Base-by-base conservation (phyloP, 2,113 vertebrate genomes). In the Semnornis frantzii region DNA sequence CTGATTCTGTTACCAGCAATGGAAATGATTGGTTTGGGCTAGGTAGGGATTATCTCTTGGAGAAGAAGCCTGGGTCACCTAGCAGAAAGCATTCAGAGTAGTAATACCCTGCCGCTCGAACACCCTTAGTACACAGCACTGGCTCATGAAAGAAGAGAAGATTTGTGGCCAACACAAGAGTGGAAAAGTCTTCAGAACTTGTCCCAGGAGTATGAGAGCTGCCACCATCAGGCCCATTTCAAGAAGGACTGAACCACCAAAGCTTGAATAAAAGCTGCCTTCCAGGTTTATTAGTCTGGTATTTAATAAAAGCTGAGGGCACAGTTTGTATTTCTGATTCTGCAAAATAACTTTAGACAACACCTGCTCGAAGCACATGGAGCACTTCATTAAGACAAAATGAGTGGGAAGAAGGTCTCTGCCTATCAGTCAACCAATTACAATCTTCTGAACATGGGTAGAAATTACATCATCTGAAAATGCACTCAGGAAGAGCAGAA, bases 101-200 rank as follows among this genome's bases (percentile, higher is more conserved):
- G 46, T 10, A 25, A 23, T 2, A 63, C 5, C 8, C 23, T 5
- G 9, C 20, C 1, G 0, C 4, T 18, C 4, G 28, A 85, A 69
- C 12, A 63, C 57, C 9, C 31, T 33, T 37, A 65, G 39, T 10
- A n/a, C 24, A 17, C 8, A 50, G 34, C 66, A 78, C 60, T 8
- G 60, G 37, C 7, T n/a, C 48, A 31, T 2, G 48, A 12, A 66
- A 84, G 52, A 87, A 58, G n/a, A 59, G 60, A 72, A 88, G 5
- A 82, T 20, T 1, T 71, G 21, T 33, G 78, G 37, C 6, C 77
- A 75, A 5, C 0, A 1, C 25, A 72, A 10, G 19, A 68, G 4
- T 9, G 12, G 37, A 6, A 21, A 82, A 85, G 58, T 27, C 74
- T 85, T 75, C 44, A 3, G 16, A 28, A 70, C 13, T 76, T 34